Base-by-base conservation (phyloP, 2,888 invertebrate genomes). In the Pollenia amentaria region DNA sequence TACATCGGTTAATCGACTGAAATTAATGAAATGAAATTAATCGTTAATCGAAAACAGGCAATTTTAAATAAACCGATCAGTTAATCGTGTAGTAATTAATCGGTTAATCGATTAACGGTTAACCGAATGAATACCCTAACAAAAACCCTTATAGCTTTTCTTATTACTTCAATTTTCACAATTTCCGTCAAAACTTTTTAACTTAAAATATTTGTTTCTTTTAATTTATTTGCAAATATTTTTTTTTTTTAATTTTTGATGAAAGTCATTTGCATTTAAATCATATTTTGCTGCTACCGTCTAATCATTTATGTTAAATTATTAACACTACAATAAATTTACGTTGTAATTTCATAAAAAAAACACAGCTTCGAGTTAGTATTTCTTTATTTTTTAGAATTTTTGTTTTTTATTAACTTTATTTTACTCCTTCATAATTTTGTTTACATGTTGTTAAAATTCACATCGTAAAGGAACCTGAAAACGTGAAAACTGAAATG, bases 381-480 rank as follows among this genome's bases (percentile, higher is more conserved):
- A 60, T 65, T 40, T 55, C 46, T 53, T 53, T 46, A 18, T 46
- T 16, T n/a, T 46, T 57, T 29, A 29, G 29, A 29, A 29, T 6
- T 40, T 76, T 40, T 40, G 1, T 77, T 67, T 48, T 40, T 60
- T 75, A 60, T 57, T 55, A 65, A 65, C 55, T 78, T 75, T 18
- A 53, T 57, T 42, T 14, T 44, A 67, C 60, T 79, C 18, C 44
- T 70, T 46, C 55, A 80, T 64, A 84, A 84, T 84, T 84, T 84
- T 75, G 84, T 85, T 80, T 76, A 80, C 76, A 80, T 80, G 84
- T 70, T 84, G 78, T 80, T 70, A 79, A 55, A 69, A 78, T 48
- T 29, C 14, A 18, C 48, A 21, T 70, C 48, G 62, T 1, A 57
- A 65, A 57, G 29, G 29, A 57, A 44, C n/a, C 9, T 14, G 21